These are phyloP conservation scores for Sciurus carolinensis DNA, from an alignment of 2,797 vertebrate species.

Conservation along the genomic window DNA sequence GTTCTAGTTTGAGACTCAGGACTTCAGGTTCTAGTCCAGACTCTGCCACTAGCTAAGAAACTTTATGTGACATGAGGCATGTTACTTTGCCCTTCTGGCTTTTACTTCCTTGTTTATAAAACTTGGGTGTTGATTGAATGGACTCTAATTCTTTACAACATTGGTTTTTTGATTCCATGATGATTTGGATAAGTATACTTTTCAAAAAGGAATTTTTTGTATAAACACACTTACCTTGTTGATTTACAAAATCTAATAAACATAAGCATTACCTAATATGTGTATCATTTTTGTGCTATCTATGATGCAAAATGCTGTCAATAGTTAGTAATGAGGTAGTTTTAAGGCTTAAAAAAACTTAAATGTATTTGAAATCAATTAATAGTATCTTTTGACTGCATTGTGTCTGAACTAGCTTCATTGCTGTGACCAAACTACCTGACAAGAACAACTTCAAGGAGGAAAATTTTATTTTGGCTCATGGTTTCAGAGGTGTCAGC, in stretches of 20 bases:
- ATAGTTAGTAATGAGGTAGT: neutral
- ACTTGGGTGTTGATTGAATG: neutral
- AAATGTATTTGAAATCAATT: neutral
- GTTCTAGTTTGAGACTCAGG: constrained; percentile 23
- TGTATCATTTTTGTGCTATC: neutral
- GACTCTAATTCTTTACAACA: constrained; percentile 63
- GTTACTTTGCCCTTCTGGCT: constrained; percentile 33
- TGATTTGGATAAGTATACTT: constrained; percentile 41
- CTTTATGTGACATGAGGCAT: neutral
- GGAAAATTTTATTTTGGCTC: too few species aligned
- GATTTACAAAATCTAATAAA: neutral
- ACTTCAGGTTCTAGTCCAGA: neutral
- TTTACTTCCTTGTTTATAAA: constrained; percentile 48
- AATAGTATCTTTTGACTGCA: neutral
- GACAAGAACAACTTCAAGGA: too few species aligned
- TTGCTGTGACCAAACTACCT: too few species aligned
- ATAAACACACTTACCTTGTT: neutral
- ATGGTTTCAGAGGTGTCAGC: too few species aligned
- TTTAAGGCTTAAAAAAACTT: constrained; percentile 19
- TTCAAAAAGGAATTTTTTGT: neutral
- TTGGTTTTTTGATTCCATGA: constrained; percentile 42
- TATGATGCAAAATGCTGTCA: neutral
- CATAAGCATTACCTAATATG: neutral
- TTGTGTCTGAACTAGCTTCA: neutral
- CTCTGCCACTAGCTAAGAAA: neutral